A percentile compares a stretch with the other conserved stretches of the same genome.
These are phyloP conservation scores for Poeciliopsis prolifica DNA, from an alignment of 2,113 vertebrate genomes.

Conservation along the genomic window DNA sequence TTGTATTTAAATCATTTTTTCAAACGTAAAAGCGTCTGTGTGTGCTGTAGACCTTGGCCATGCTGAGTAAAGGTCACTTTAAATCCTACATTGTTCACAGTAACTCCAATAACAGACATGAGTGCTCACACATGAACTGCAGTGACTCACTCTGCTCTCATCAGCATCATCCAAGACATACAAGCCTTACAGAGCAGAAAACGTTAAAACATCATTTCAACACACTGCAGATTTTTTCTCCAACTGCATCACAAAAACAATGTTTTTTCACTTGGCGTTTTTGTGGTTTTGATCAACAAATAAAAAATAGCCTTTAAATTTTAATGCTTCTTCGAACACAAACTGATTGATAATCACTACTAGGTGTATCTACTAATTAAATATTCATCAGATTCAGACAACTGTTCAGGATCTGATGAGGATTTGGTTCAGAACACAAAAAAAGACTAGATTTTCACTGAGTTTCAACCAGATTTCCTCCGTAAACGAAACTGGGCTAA, in stretches of 20 bases:
- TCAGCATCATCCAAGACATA: neutral
- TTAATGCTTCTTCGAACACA: neutral
- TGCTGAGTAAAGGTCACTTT: constrained; percentile 43
- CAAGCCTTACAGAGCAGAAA: neutral
- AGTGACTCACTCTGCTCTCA: neutral
- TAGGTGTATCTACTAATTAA: neutral
- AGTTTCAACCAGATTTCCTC: too few species aligned
- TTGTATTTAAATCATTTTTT: constrained; percentile 34
- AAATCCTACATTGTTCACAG: constrained; percentile 39
- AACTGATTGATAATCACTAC: neutral
- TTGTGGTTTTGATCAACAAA: neutral
- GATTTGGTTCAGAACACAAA: too few species aligned
- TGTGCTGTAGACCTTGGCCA: constrained; percentile 10
- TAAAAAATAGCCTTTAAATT: neutral
- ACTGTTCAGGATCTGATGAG: too few species aligned
- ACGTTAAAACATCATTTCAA: too few species aligned
- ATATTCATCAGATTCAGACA: too few species aligned
- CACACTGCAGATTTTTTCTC: neutral
- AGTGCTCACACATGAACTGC: neutral
- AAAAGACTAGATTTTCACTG: too few species aligned
- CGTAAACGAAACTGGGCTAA: too few species aligned
- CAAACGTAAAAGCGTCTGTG: constrained; percentile 31
- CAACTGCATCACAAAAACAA: neutral
- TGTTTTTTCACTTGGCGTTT: neutral
- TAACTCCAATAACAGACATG: constrained; percentile 21